Percentiles rank a stretch among this genome's conserved stretches.
These are phyloP conservation scores for Cyrtorhinus lividipennis DNA, from an alignment of 1,140 invertebrate species.

Conservation along the genomic window DNA sequence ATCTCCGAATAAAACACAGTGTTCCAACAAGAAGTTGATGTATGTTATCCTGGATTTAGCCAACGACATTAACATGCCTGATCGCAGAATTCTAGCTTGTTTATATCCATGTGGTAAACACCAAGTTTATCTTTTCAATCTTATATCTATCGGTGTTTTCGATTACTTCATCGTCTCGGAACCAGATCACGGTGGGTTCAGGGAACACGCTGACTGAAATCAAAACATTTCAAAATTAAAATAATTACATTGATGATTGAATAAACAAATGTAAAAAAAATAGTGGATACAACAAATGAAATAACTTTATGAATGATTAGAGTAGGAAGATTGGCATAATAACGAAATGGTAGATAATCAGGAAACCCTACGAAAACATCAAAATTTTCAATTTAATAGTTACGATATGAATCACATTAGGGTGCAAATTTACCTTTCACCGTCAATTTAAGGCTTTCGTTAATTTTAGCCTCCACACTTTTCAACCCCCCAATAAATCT, in stretches of 20 bases:
- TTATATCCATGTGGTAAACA: conserved; percentile 53
- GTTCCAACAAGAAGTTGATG: too few species aligned
- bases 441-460: conserved; percentile 60
- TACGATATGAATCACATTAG: conserved; percentile 1
- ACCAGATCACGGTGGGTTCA: conserved; percentile 70
- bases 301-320: too few species aligned
- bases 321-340: too few species aligned
- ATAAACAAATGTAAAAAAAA: background rate
- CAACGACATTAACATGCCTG: too few species aligned
- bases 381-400: background rate
- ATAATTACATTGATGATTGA: background rate
- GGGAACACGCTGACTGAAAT: conserved; percentile 56
- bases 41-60: too few species aligned
- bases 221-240: background rate
- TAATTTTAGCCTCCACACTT: conserved; percentile 67
- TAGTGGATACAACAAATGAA: too few species aligned
- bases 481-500: conserved; percentile 65
- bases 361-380: background rate
- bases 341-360: too few species aligned
- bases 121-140: conserved; percentile 50
- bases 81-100: conserved; percentile 58
- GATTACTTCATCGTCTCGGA: conserved; percentile 59
- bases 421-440: conserved; percentile 46
- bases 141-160: conserved; percentile 46
- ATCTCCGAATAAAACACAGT: too few species aligned